Base-by-base conservation (phyloP, 2,797 vertebrate species). In the Podarcis lilfordi region DNA sequence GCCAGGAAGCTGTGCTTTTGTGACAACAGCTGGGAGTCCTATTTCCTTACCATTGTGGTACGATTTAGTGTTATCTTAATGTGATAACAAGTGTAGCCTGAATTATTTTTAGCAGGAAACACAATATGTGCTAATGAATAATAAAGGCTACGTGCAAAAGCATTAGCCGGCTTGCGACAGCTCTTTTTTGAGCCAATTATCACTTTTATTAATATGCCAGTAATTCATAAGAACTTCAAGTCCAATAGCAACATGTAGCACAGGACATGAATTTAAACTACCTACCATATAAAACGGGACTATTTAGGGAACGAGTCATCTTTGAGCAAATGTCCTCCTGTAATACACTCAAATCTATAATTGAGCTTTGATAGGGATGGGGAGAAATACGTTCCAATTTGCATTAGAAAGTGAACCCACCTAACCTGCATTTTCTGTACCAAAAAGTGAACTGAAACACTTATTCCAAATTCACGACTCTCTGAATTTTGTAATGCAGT, bases 101-200 rank as follows among this genome's bases (percentile, higher is more conserved):
- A 95, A 92, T 91, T 95, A 92, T 92, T 86, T 91, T 94, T 80
- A 90, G 85, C 77, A 90, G 87, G 90, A 95, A 91, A 89, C 86
- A 93, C 96, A 95, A 91, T 92, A 90, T 91, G 92, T 93, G 89
- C 91, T 95, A 95, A 94, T 95, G 93, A 95, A 95, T 93, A 96
- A 95, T 92, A 93, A 94, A 95, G 90, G 35, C 86, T 91, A 84
- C 4, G 71, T 92, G 79, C 45, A 89, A 88, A 86, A 69, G 11
- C 86, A 93, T 89, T 92, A 94, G 87, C 78, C 72, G 72, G 45
- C 66, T 89, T 92, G 71, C n/a, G 55, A 89, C 91, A 84, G 90
- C 86, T 85, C 66, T 66, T 82, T 86, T 92, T 90, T 88, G 71
- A 88, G 88, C 72, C 89, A 86, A 91, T 89, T 94, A 93, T 94